Base-by-base conservation (phyloP, 2,797 vertebrate species). In the Lutjanus campechanus region DNA sequence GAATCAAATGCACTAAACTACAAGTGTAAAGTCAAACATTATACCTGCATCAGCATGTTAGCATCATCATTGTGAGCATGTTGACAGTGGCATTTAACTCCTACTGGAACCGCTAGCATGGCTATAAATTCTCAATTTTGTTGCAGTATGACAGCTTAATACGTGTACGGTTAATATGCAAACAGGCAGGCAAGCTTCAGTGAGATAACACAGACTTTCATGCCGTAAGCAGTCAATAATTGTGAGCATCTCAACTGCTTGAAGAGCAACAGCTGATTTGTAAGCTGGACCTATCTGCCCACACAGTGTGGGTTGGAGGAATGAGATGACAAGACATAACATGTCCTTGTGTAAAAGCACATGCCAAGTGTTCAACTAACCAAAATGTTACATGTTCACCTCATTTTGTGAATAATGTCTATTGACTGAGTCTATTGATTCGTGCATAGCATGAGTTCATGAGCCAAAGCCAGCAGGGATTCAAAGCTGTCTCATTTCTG, bases 251-350 rank as follows among this genome's bases (percentile, higher is more conserved):
- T 71, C 22, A 69, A 51, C 40, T 17, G 60, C 56, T 71, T 64
- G 41, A 84, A 69, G 71, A 82, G 79, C 83, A 83, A 62, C 40
- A 47, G 54, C 44, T 68, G 60, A 72, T 85, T 69, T 64, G 29
- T 76, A 46, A 59, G 40, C 40, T 19, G 2, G 66, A 29, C 63
- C 41, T 44, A 22, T 76, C 75, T 49, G 53, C 81, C 84, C 67
- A 81, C 75, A 61, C 69, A 47, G 51, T 68, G 63, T 70, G 43
- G 69, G 56, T 40, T 70, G 73, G 20, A 73, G 66, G 56, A 63
- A 69, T 69, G 36, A 67, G 49, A 73, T 43, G 72, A 73, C 19
- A 62, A 69, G 71, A 63, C 19, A 25, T 62, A 50, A 19, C 36
- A 44, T 44, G 22, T 67, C 54, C 44, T 69, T 56, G 62, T 72